These are phyloP conservation scores for Esox lucius DNA, from an alignment of 2,797 vertebrate species.

Conservation along the genomic window DNA sequence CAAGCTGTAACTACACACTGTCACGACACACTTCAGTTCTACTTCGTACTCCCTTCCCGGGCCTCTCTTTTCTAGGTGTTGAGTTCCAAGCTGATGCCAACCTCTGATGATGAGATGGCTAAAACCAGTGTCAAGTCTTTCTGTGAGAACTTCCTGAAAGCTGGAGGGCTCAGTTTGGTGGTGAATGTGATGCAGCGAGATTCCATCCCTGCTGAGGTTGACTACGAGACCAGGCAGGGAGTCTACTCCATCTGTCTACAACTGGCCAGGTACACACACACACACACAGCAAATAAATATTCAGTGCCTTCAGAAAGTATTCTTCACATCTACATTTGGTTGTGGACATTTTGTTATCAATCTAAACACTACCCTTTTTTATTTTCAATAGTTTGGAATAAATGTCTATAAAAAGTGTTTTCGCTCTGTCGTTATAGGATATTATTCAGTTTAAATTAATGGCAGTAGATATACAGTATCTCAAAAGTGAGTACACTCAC, in stretches of 20 bases:
- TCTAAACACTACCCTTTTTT: too few species aligned
- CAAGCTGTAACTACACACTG: not conserved
- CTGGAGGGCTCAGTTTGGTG: slow-evolving; percentile 93
- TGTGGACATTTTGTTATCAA: too few species aligned
- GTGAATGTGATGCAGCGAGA: slow-evolving; percentile 99
- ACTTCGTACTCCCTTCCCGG: not conserved
- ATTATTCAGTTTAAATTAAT: too few species aligned
- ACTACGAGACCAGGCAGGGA: slow-evolving; percentile 98
- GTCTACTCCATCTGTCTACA: slow-evolving; percentile 99
- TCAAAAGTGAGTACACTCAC: too few species aligned
- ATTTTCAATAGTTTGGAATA: too few species aligned
- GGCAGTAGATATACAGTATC: too few species aligned
- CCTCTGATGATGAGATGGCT: slow-evolving; percentile 98
- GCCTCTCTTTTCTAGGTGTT: slow-evolving; percentile 78
- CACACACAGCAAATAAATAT: slow-evolving; percentile 8
- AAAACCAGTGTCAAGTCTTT: slow-evolving; percentile 98
- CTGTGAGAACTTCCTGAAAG: slow-evolving; percentile 98
- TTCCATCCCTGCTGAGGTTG: slow-evolving; percentile 97
- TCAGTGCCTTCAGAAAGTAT: not conserved
- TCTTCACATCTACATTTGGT: not conserved
- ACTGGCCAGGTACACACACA: slow-evolving; percentile 84
- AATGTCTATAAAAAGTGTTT: too few species aligned
- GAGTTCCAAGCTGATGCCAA: slow-evolving; percentile 99
- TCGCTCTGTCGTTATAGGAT: too few species aligned
- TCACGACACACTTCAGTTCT: not conserved